Percentiles rank a stretch among this genome's conserved stretches.
Evolutionary conservation across 2,797 vertebrate species (phyloP).

Genomic region (Sphaeramia orbicularis): DNA sequence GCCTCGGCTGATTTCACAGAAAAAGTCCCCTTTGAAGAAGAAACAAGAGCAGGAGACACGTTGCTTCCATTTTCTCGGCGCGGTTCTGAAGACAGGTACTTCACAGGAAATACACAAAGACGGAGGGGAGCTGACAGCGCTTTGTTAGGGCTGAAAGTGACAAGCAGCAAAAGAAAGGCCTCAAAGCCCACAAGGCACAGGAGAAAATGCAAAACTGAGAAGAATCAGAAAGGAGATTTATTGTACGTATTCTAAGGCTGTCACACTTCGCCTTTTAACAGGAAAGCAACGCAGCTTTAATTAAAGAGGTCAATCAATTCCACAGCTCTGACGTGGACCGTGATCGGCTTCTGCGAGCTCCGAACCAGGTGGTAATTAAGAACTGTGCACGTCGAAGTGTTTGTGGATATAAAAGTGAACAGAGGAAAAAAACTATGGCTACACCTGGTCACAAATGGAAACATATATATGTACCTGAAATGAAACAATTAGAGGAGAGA

Average conservation of each 20-base stretch:
- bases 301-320: conserved; percentile 80
- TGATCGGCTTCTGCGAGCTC: conserved; percentile 56
- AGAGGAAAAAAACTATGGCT: too few relatives aligned
- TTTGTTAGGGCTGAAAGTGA: conserved; percentile 77
- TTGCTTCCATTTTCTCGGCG: conserved; percentile 63
- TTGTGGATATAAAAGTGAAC: conserved; percentile 12
- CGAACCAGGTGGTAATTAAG: conserved; percentile 69
- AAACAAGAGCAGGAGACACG: conserved; percentile 65
- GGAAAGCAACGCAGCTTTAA: conserved; percentile 73
- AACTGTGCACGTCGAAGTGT: conserved; percentile 46
- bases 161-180: conserved; percentile 69
- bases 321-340: conserved; percentile 56
- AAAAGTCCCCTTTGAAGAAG: conserved; percentile 78
- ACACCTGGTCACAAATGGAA: too few relatives aligned
- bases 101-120: conserved; percentile 81
- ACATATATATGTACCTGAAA: too few relatives aligned
- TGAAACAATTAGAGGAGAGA: too few relatives aligned
- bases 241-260: conserved; percentile 76
- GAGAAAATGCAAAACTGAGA: conserved; percentile 66
- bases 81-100: conserved; percentile 76
- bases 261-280: conserved; percentile 70
- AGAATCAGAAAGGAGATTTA: conserved; percentile 79
- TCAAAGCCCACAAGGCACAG: conserved; percentile 65
- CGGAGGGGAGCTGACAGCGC: conserved; percentile 74
- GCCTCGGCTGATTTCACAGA: conserved; percentile 72